Percentiles rank a stretch among this genome's conserved stretches.
These are phyloP conservation scores for Scaptomyza hsui DNA, from an alignment of 1,140 invertebrate species.

Conservation along the genomic window DNA sequence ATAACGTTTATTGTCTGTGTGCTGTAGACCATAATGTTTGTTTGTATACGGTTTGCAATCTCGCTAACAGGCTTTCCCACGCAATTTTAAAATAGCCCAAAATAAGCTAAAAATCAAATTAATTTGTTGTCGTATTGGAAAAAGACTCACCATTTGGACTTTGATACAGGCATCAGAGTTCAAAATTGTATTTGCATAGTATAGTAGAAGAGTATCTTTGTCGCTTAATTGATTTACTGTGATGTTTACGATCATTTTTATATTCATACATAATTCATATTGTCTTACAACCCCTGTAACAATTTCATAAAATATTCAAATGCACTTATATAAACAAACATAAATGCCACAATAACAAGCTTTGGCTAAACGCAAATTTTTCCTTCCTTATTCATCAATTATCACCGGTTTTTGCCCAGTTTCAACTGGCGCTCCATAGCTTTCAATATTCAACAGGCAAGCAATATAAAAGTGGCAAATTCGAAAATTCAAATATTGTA, in stretches of 20 bases:
- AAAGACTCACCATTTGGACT: conserved; percentile 35
- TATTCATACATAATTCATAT: not conserved
- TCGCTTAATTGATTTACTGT: not conserved
- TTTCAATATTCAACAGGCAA: conserved; percentile 2
- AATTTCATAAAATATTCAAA: too few species aligned
- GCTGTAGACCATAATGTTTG: conserved; percentile 54
- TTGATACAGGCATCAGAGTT: conserved; percentile 42
- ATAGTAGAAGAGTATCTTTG: not conserved
- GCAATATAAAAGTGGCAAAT: conserved; percentile 22
- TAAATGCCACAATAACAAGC: conserved; percentile 11
- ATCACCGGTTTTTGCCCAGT: conserved; percentile 18
- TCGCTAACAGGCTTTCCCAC: conserved; percentile 63
- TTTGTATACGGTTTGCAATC: conserved; percentile 30
- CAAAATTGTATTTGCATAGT: conserved; percentile 2
- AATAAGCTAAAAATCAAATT: conserved; percentile 32
- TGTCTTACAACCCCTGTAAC: too few species aligned
- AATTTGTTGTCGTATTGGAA: conserved; percentile 30
- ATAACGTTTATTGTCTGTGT: conserved; percentile 70
- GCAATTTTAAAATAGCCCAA: conserved; percentile 42
- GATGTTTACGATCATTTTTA: not conserved
- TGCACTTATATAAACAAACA: too few species aligned
- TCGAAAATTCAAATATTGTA: not conserved
- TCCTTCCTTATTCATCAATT: conserved; percentile 39
- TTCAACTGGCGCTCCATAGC: not conserved
- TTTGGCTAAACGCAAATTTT: conserved; percentile 2